phyloP scores from a whole-genome alignment of 2,888 invertebrate genomes.

The Galerucella calmariensis region DNA sequence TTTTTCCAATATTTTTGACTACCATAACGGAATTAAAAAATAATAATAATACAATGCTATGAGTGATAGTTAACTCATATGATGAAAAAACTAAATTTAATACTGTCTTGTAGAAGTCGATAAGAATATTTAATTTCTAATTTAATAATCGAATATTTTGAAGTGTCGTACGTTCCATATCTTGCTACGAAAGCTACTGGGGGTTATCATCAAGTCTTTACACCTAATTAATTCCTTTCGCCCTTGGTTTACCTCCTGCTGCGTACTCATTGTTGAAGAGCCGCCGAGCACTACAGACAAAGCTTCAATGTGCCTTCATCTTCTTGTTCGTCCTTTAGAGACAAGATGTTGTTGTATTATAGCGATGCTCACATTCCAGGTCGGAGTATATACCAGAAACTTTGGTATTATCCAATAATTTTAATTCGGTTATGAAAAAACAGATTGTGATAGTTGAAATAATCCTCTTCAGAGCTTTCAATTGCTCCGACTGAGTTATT shows the following conservation, averaged over 20 bases:
- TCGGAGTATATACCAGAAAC: constrained; percentile 8
- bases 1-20: too few relatives aligned
- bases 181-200: constrained; percentile 18
- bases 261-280: constrained; percentile 40
- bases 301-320: constrained; percentile 7
- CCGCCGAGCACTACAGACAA: constrained; percentile 40
- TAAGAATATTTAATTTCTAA: not conserved
- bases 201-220: constrained; percentile 37
- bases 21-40: too few relatives aligned
- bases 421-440: too few relatives aligned
- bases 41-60: too few relatives aligned
- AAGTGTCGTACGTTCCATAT: constrained; percentile 16
- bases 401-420: not conserved
- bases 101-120: too few relatives aligned
- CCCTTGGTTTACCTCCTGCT: constrained; percentile 39
- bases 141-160: constrained; percentile 19
- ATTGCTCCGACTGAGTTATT: too few relatives aligned
- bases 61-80: too few relatives aligned
- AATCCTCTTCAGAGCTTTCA: too few relatives aligned
- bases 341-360: not conserved
- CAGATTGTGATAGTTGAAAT: too few relatives aligned
- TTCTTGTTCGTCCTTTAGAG: constrained; percentile 31
- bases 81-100: too few relatives aligned
- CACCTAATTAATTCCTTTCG: constrained; percentile 46
- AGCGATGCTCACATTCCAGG: constrained; percentile 12